phyloP scores from a whole-genome alignment of 2,797 vertebrate species.

The Tachyglossus aculeatus region DNA sequence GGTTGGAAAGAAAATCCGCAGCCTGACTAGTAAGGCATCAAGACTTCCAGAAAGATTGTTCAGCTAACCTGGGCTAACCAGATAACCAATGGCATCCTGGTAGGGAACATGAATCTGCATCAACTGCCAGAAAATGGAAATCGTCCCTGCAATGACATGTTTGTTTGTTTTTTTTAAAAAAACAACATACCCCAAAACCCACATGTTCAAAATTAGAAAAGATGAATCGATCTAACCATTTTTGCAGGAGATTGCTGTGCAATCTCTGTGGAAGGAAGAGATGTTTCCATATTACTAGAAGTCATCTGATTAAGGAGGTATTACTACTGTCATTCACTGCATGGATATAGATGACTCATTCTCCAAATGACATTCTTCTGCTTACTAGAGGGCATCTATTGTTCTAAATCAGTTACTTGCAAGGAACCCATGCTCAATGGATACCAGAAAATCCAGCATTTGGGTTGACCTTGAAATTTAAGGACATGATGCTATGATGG shows the following conservation, averaged over 20 bases:
- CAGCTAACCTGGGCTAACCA: too few species aligned
- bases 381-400: background rate
- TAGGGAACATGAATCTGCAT: too few species aligned
- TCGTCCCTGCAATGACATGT: background rate
- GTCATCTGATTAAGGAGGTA: background rate
- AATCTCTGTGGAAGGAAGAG: background rate
- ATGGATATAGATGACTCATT: background rate
- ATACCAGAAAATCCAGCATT: too few species aligned
- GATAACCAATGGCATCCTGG: too few species aligned
- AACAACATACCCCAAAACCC: too few species aligned
- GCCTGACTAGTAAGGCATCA: too few species aligned
- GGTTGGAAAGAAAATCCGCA: too few species aligned
- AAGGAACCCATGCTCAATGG: too few species aligned
- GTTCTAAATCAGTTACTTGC: too few species aligned
- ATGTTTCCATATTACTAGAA: background rate
- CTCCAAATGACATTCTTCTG: background rate
- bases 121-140: background rate
- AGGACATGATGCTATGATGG: too few species aligned
- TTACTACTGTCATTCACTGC: background rate
- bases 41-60: too few species aligned
- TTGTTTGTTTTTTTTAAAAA: background rate
- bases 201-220: conserved; percentile 14
- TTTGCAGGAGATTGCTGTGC: background rate
- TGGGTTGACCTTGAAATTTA: too few species aligned
- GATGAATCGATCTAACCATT: background rate